Evolutionary conservation across 2,888 invertebrate species (phyloP), one percentile per base, ranked within the genome.

Genomic region (Cataglyphis livida): DNA sequence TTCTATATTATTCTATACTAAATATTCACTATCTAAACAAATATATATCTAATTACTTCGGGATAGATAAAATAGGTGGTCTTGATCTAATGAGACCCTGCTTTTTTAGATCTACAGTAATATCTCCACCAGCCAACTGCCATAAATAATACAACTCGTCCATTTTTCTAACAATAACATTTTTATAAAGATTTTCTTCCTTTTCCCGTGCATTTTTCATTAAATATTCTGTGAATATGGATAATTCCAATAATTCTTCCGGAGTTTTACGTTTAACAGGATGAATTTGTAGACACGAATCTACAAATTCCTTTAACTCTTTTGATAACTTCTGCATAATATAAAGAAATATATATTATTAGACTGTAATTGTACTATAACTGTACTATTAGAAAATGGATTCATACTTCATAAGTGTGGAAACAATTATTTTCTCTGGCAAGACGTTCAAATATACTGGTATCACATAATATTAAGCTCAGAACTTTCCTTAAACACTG

Each of bases 81-180:
- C 97, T 97, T 83, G 97, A 98, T 92, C 98, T 97, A 78, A 99
- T 98, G 2, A 99, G 95, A 0, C 98, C 98, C 94, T 98, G 98
- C 93, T 98, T 98, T 93, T 98, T 98, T 48, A 99, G 95, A 93
- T 98, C 98, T 0, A 97, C 96, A 85, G 98, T 97, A 76, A 99
- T 97, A 95, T 99, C 99, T 0, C 99, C 99, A 0, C 99, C 99
- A 25, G 99, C 98, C 81, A 99, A 94, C 93, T 98, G 98, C 99
- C 99, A 99, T 95, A 99, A 96, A 93, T 98, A 97, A 94, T 99
- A 99, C 38, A 99, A 96, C 93, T 98, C 98, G 85, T 97, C 96
- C 87, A 99, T 95, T 78, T 95, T 95, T 88, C 95, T 95, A 6
- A 93, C 92, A 74, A 95, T 95, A 6, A 95, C 92, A 28, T 95